These are phyloP conservation scores for Cephalopterus ornatus DNA, from an alignment of 2,113 vertebrate species.

Conservation along the genomic window DNA sequence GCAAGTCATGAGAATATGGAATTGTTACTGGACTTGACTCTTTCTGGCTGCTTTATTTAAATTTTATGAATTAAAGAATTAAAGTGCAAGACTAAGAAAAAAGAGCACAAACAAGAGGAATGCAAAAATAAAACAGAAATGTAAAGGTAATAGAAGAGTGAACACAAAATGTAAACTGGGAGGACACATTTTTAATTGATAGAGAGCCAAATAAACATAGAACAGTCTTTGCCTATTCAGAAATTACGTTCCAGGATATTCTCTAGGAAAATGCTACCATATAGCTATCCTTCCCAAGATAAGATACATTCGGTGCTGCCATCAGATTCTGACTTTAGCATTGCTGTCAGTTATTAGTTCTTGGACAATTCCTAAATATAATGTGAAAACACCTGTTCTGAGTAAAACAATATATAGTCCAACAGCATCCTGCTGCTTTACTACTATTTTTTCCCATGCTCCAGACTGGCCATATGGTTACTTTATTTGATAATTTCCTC, in stretches of 20 bases:
- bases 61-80: too few species aligned
- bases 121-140: neutral
- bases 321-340: neutral
- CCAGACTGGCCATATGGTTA: slow-evolving; percentile 43
- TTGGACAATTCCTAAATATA: neutral
- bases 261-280: neutral
- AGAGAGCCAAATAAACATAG: neutral
- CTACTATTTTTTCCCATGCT: slow-evolving; percentile 11
- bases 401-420: slow-evolving; percentile 7
- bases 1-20: neutral
- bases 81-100: neutral
- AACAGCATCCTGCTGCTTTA: slow-evolving; percentile 12
- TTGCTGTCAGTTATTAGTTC: neutral
- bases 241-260: neutral
- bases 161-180: neutral
- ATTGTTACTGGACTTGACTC: neutral
- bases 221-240: neutral
- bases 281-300: neutral
- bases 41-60: neutral
- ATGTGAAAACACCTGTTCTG: neutral
- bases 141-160: neutral
- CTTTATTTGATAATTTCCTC: neutral
- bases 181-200: neutral
- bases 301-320: neutral
- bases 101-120: neutral